phyloP scores from a whole-genome alignment of 2,888 invertebrate species.

The Eupithecia tripunctaria region DNA sequence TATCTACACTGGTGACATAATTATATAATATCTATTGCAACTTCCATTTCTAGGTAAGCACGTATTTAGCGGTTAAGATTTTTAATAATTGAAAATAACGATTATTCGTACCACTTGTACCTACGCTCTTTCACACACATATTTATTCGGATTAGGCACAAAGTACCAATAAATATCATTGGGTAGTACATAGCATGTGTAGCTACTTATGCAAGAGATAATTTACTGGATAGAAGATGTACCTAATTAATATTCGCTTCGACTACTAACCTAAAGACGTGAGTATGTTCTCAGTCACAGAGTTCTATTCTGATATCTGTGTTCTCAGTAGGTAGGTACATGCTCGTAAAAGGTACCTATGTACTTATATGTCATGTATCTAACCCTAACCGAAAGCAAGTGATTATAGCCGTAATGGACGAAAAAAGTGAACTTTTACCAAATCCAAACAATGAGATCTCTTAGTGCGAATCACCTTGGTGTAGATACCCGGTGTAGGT shows the following conservation, averaged over 20 bases:
- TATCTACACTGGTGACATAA: neutral
- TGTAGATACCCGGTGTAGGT: too few species aligned
- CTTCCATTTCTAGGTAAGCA: neutral
- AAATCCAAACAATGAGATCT: neutral
- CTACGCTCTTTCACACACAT: slow-evolving; percentile 11
- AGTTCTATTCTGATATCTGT: too few species aligned
- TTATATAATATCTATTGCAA: neutral
- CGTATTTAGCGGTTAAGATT: neutral
- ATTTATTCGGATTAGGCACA: neutral
- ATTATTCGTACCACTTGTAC: slow-evolving; percentile 50
- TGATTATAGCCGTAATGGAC: too few species aligned
- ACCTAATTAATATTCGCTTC: too few species aligned
- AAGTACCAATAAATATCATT: too few species aligned
- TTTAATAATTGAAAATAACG: slow-evolving; percentile 29
- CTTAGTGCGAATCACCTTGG: neutral
- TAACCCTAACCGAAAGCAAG: too few species aligned
- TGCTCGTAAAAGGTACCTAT: too few species aligned
- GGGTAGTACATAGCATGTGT: neutral
- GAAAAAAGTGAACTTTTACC: neutral
- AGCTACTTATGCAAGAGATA: neutral
- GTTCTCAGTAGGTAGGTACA: too few species aligned
- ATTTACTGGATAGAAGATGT: too few species aligned
- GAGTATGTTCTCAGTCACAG: too few species aligned
- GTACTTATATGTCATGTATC: too few species aligned
- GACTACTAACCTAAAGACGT: too few species aligned